Evolutionary conservation across 53 echinoderm and acorn worm genomes (phyloP).

Genomic region (Paracentrotus lividus): DNA sequence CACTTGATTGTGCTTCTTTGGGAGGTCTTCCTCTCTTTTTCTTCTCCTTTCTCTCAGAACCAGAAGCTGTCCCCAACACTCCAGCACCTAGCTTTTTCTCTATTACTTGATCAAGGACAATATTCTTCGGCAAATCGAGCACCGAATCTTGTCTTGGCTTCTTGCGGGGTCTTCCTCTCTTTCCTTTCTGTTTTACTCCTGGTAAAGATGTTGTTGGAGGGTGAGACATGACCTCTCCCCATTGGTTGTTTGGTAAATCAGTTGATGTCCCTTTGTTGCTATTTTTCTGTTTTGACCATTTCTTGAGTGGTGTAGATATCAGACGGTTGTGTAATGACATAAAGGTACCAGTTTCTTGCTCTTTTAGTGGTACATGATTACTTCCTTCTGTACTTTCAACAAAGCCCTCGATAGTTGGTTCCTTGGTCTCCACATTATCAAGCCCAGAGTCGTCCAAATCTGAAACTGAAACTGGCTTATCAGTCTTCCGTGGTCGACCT

Average conservation of each 20-base stretch:
- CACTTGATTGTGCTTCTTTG: not conserved
- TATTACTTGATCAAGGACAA: not conserved
- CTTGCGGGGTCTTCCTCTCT: constrained; percentile 12
- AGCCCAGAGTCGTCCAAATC: not conserved
- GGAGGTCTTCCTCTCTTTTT: constrained; percentile 12
- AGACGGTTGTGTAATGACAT: not conserved
- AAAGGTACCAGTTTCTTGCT: not conserved
- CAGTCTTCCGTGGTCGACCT: constrained; percentile 11
- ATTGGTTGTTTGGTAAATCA: not conserved
- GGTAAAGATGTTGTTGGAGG: not conserved
- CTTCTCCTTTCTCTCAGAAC: not conserved
- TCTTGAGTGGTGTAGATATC: not conserved
- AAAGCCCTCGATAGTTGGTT: not conserved
- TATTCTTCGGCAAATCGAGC: not conserved
- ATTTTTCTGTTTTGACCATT: not conserved
- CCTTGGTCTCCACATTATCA: not conserved
- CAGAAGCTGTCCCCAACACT: not conserved
- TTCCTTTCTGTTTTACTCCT: not conserved
- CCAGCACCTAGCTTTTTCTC: not conserved
- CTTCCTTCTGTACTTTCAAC: not conserved
- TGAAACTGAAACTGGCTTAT: not conserved
- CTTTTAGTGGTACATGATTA: not conserved
- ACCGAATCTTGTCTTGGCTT: too few species aligned
- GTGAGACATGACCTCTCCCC: not conserved
- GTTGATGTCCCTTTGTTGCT: not conserved